phyloP scores from a whole-genome alignment of 2,113 vertebrate species.

The Osmerus mordax region DNA sequence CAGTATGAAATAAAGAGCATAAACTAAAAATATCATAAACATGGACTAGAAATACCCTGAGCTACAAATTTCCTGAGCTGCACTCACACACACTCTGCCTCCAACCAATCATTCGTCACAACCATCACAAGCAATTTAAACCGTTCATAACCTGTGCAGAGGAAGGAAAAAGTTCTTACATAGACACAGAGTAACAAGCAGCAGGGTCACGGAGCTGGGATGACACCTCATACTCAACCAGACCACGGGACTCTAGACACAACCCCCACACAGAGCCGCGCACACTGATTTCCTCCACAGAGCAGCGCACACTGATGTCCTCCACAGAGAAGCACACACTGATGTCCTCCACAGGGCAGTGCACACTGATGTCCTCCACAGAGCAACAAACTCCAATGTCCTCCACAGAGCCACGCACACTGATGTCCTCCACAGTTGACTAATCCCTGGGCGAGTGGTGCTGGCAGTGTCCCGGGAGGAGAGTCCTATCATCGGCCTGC shows the following conservation, averaged over 20 bases:
- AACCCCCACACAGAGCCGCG: constrained; percentile 18
- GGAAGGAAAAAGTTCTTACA: constrained; percentile 50
- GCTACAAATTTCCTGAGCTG: no score
- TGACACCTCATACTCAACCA: constrained; percentile 44
- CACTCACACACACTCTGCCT: no score
- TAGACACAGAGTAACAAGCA: constrained; percentile 55
- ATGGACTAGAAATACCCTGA: no score
- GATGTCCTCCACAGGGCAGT: no score
- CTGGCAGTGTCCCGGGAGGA: constrained; percentile 31
- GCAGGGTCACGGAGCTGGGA: constrained; percentile 33
- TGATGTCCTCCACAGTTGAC: constrained; percentile 21
- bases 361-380: constrained; percentile 1
- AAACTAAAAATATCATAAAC: no score
- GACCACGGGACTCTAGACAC: constrained; percentile 34
- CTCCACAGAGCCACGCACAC: constrained; percentile 4
- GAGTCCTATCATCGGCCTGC: constrained; percentile 27
- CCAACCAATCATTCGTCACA: no score
- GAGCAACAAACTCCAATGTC: background rate
- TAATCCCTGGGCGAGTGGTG: constrained; percentile 35
- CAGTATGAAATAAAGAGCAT: background rate
- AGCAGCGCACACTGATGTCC: no score
- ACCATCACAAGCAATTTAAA: no score
- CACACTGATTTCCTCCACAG: no score
- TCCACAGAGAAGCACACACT: no score
- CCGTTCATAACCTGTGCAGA: background rate